Evolutionary conservation across 1,140 invertebrate genomes (phyloP).

Genomic region (Temnothorax curvispinosus): DNA sequence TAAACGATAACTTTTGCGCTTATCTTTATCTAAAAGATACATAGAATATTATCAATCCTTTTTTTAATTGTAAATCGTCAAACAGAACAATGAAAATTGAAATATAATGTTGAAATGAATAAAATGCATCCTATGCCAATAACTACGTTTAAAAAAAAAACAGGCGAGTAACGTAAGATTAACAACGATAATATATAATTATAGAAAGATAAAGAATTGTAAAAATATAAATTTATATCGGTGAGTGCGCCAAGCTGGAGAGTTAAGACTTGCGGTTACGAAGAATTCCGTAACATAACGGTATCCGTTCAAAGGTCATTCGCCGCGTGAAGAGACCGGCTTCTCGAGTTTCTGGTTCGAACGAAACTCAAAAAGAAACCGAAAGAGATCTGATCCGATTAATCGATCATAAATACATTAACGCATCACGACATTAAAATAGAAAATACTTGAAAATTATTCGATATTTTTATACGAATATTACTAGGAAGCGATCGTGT

Average conservation of each 20-base stretch:
- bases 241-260: not conserved
- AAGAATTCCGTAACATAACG: slow-evolving; percentile 51
- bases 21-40: not conserved
- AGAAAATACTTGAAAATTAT: not conserved
- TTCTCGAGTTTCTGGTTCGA: not conserved
- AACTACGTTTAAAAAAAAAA: no score
- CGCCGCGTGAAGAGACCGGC: not conserved
- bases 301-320: slow-evolving; percentile 37
- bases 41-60: not conserved
- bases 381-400: not conserved
- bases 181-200: not conserved
- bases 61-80: not conserved
- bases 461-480: not conserved
- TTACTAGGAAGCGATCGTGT: not conserved
- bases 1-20: not conserved
- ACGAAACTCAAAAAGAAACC: not conserved
- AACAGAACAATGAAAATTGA: not conserved
- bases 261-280: not conserved
- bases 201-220: not conserved
- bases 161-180: no score
- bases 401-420: not conserved
- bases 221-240: not conserved
- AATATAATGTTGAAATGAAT: not conserved
- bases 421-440: not conserved
- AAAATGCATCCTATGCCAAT: not conserved